These are phyloP conservation scores for Phrynocephalus vlangalii DNA, from an alignment of 2,797 vertebrate species.

Conservation along the genomic window DNA sequence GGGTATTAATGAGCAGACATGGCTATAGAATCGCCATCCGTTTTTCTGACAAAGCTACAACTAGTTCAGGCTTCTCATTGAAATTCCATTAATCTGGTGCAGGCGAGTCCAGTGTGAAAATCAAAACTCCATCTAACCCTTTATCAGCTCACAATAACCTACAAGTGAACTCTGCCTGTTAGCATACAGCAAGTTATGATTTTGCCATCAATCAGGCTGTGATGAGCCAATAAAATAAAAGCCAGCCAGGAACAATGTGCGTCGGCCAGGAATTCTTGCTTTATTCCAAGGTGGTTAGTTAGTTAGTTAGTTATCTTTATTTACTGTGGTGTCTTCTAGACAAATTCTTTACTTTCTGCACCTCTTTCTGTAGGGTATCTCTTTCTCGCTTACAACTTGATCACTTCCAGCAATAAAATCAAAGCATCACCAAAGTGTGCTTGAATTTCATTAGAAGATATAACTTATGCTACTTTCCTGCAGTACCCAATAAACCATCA, in stretches of 20 bases:
- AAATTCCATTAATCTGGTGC: slow-evolving; percentile 87
- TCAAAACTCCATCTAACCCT: slow-evolving; percentile 86
- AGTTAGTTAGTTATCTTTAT: too few species aligned
- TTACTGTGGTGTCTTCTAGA: slow-evolving; percentile 18
- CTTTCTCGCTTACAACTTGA: slow-evolving; percentile 81
- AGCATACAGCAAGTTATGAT: slow-evolving; percentile 83
- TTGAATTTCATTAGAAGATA: slow-evolving; percentile 89
- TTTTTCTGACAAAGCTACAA: slow-evolving; percentile 86
- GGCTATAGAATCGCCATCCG: slow-evolving; percentile 85
- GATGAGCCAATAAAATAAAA: slow-evolving; percentile 72
- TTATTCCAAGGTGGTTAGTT: slow-evolving; percentile 50
- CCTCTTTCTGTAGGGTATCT: slow-evolving; percentile 74
- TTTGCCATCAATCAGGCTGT: slow-evolving; percentile 82
- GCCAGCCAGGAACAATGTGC: slow-evolving; percentile 71
- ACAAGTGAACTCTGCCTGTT: slow-evolving; percentile 86
- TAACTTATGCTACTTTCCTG: slow-evolving; percentile 88
- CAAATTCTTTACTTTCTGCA: slow-evolving; percentile 66
- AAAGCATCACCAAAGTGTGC: slow-evolving; percentile 84
- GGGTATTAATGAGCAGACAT: slow-evolving; percentile 85
- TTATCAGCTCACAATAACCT: slow-evolving; percentile 88
- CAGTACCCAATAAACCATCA: slow-evolving; percentile 89
- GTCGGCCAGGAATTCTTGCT: slow-evolving; percentile 73
- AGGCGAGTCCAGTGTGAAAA: slow-evolving; percentile 83
- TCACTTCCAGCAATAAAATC: slow-evolving; percentile 85
- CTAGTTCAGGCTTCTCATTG: slow-evolving; percentile 82